Base-by-base conservation (phyloP, 1,140 invertebrate genomes). In the Aphidius ervi region DNA sequence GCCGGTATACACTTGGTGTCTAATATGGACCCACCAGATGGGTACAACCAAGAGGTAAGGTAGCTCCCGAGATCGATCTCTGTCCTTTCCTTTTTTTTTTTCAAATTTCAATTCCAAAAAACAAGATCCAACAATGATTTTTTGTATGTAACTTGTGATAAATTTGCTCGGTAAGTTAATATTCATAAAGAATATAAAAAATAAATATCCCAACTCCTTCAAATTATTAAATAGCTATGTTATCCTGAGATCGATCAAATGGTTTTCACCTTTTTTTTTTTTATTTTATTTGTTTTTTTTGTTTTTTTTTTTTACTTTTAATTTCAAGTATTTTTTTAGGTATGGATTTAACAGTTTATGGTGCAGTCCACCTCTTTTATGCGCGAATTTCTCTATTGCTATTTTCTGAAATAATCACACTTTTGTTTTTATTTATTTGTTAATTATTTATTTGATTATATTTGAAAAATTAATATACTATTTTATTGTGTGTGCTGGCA, bases 21-120 rank as follows among this genome's bases (percentile, higher is more conserved):
- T 31, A 31, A 31, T 31, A 31, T 31, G 23, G 76, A 69, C 71
- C 70, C 77, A 79, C 73, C 71, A 65, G 79, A 78, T 54, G 75
- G 75, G 77, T 80, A 76, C 70, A 71, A 65, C 75, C 76, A 76
- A 80, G 23, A 31, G 78, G 78, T 80, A 80, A 80, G 72, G 77
- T 80, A 79, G 74, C 70, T 77, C 77, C 77, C 77, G 70, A 72
- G 77, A 70, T 76, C 76, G 77, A 72, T 79, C 76, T 79, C 73
- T 66, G 68, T 61, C 60, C 62, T 49, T 0, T 57, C 50, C 40
- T 9, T 47, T 20, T 3, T 1, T 23, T 23, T 31, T 3, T 31
- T 4, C 23, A 31, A 31, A 31, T 16, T 16, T 16, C 16, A 16
- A 16, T 1, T 16, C 16, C 16, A 16, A 16, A 16, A 16, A 16